A percentile compares a stretch with the other conserved stretches of the same genome.
These are phyloP conservation scores for Dasyprocta punctata DNA, from an alignment of 2,113 vertebrate species.

Conservation along the genomic window DNA sequence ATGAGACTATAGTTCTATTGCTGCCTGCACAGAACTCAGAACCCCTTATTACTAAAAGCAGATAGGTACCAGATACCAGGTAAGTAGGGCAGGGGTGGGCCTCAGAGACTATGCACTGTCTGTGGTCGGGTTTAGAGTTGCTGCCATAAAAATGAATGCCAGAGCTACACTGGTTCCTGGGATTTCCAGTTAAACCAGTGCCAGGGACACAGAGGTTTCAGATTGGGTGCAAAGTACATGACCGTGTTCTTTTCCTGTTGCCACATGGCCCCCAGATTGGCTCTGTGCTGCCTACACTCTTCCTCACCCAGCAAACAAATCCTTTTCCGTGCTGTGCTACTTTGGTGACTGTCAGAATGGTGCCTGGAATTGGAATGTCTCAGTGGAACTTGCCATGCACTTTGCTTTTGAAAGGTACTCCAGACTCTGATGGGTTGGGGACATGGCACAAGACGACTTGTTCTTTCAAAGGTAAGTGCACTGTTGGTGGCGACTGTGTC, in stretches of 20 bases:
- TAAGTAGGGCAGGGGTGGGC: neutral
- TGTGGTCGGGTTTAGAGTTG: neutral
- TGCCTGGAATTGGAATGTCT: neutral
- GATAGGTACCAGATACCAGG: neutral
- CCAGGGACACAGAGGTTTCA: neutral
- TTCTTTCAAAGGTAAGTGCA: neutral
- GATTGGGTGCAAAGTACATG: neutral
- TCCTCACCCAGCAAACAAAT: neutral
- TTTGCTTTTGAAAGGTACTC: constrained; percentile 27
- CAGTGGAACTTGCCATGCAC: neutral
- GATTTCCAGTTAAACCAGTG: neutral
- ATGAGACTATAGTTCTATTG: neutral
- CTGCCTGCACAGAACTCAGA: neutral
- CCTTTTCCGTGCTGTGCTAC: neutral
- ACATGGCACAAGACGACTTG: neutral
- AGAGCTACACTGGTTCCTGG: neutral
- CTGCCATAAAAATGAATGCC: neutral
- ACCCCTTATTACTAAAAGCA: neutral
- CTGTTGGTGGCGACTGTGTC: neutral
- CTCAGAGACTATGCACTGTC: neutral
- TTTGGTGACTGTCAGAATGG: neutral
- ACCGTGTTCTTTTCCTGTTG: neutral
- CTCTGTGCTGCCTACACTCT: neutral
- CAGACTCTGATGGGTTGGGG: neutral
- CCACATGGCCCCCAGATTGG: neutral